A percentile compares a stretch with the other conserved stretches of the same genome.
Evolutionary conservation across 2,888 invertebrate genomes (phyloP).

Genomic region (Tipula unca): DNA sequence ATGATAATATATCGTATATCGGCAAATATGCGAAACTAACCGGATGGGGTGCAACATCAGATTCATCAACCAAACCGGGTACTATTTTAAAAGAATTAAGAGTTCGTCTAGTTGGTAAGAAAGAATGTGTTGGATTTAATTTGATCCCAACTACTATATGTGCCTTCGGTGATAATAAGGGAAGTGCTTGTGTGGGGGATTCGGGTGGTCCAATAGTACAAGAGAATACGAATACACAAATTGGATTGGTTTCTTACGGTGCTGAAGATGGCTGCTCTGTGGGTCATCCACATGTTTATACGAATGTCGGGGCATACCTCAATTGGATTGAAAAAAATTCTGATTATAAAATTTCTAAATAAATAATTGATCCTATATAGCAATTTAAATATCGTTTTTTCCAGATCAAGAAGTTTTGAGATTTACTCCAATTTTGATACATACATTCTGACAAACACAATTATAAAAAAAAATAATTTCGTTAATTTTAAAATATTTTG

Average conservation of each 20-base stretch:
- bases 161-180: neutral
- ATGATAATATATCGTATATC: neutral
- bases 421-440: too few relatives aligned
- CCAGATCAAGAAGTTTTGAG: too few relatives aligned
- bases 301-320: constrained; percentile 35
- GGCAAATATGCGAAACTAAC: neutral
- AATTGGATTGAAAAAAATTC: constrained; percentile 32
- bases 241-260: neutral
- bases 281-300: constrained; percentile 35
- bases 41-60: neutral
- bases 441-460: too few relatives aligned
- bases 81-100: neutral
- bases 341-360: too few relatives aligned
- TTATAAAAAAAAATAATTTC: too few relatives aligned
- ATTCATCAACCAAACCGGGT: neutral
- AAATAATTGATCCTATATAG: too few relatives aligned
- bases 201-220: neutral
- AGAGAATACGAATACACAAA: neutral
- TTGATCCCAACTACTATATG: neutral
- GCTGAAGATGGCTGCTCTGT: neutral
- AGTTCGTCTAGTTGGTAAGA: neutral
- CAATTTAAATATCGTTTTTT: too few relatives aligned
- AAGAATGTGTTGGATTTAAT: neutral
- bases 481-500: too few relatives aligned
- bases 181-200: neutral